Percentiles rank a stretch among this genome's conserved stretches.
Conservation (phyloP, 2,888 invertebrate genomes). For the Macrosiphum euphorbiae region DNA sequence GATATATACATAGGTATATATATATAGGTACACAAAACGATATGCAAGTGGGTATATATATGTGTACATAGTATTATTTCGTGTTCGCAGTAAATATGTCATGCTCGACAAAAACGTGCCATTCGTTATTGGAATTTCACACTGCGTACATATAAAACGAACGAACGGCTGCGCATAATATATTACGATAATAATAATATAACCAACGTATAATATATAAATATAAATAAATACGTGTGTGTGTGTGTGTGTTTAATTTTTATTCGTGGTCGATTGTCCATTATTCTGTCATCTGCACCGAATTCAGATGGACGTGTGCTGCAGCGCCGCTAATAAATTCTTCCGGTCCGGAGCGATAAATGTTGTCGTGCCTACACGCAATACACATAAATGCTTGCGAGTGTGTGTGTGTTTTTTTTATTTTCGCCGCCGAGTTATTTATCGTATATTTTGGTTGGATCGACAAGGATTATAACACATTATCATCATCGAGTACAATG, state of each 20-base stretch:
- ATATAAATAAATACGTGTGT: too few species aligned
- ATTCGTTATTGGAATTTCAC: slow-evolving; percentile 33
- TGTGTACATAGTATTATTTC: background rate
- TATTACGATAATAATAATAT: background rate
- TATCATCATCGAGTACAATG: background rate
- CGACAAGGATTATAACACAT: background rate
- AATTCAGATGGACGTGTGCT: slow-evolving; percentile 24
- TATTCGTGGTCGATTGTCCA: slow-evolving; percentile 48
- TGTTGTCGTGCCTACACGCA: background rate
- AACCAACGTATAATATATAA: background rate
- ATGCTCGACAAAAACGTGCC: background rate
- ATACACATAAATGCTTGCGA: background rate
- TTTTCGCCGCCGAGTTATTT: slow-evolving; percentile 18
- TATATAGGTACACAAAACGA: background rate
- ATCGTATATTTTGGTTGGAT: background rate
- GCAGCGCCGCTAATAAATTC: slow-evolving; percentile 31
- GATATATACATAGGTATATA: background rate
- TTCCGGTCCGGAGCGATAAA: slow-evolving; percentile 30
- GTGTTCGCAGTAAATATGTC: slow-evolving; percentile 13
- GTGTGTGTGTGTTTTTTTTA: background rate
- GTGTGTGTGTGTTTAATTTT: background rate
- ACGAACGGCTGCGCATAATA: background rate
- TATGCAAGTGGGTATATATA: background rate
- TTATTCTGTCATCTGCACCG: slow-evolving; percentile 57
- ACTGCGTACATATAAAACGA: background rate